These are phyloP conservation scores for Propithecus coquereli DNA, from an alignment of 2,113 vertebrate species.

Conservation along the genomic window DNA sequence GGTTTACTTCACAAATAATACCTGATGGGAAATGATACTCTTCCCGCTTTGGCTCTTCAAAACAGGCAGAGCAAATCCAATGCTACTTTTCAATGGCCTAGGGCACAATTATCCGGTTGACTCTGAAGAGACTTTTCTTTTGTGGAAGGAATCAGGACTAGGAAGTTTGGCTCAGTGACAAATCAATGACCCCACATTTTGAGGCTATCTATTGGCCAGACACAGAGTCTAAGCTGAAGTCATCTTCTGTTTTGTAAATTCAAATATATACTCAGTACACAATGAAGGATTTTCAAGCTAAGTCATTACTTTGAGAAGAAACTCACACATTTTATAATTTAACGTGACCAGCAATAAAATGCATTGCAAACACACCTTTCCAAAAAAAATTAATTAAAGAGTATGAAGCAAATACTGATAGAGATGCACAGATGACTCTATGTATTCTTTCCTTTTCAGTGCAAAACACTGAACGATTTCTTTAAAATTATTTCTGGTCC, in stretches of 20 bases:
- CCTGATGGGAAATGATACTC: background rate
- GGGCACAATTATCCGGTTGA: constrained; percentile 16
- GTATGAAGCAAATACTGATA: background rate
- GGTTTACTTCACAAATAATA: background rate
- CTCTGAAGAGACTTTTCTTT: background rate
- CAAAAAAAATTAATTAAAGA: background rate
- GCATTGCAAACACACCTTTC: background rate
- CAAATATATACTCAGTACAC: background rate
- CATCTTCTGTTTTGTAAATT: constrained; percentile 25
- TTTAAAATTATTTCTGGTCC: constrained; percentile 63
- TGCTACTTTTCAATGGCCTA: background rate
- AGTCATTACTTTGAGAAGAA: background rate
- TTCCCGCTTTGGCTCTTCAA: background rate
- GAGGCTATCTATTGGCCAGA: constrained; percentile 29
- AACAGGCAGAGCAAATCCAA: background rate
- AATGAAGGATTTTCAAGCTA: background rate
- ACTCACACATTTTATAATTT: background rate
- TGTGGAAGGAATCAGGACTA: background rate
- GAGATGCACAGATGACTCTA: background rate
- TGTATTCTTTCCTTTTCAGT: background rate
- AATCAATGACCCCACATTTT: constrained; percentile 27
- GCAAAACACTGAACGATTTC: constrained; percentile 50
- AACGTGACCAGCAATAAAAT: background rate
- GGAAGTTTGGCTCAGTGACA: background rate
- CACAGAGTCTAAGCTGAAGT: constrained; percentile 12